Evolutionary conservation across 2,113 vertebrate species (phyloP).

Genomic region (rat (Rattus norvegicus)): DNA sequence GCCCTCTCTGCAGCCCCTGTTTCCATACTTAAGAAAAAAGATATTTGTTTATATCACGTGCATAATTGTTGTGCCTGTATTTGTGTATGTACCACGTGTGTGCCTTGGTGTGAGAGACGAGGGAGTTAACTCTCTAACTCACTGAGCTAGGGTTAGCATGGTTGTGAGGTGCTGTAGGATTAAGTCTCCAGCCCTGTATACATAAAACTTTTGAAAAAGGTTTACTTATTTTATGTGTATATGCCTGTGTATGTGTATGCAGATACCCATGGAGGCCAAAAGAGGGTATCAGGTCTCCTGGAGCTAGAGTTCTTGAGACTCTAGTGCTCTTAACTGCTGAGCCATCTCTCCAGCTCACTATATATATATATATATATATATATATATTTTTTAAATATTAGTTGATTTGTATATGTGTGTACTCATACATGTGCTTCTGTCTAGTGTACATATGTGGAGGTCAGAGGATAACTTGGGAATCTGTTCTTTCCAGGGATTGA

Average conservation of each 20-base stretch:
- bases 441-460: background rate
- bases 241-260: no score
- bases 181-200: no score
- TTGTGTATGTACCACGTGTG: background rate
- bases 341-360: background rate
- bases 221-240: no score
- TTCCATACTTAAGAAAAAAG: background rate
- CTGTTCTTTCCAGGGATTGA: background rate
- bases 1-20: background rate
- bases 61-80: background rate
- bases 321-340: background rate
- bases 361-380: no score
- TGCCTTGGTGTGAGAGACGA: background rate
- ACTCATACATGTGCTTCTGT: background rate
- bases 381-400: background rate
- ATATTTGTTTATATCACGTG: background rate
- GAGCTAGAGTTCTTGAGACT: background rate
- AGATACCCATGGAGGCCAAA: no score
- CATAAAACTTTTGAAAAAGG: no score
- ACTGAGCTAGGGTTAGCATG: no score
- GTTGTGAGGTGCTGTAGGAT: no score
- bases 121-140: no score
- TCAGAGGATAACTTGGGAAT: background rate
- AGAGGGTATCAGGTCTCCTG: no score
- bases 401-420: background rate